Conservation (phyloP, 2,888 invertebrate species). For the Rhogogaster chlorosoma region DNA sequence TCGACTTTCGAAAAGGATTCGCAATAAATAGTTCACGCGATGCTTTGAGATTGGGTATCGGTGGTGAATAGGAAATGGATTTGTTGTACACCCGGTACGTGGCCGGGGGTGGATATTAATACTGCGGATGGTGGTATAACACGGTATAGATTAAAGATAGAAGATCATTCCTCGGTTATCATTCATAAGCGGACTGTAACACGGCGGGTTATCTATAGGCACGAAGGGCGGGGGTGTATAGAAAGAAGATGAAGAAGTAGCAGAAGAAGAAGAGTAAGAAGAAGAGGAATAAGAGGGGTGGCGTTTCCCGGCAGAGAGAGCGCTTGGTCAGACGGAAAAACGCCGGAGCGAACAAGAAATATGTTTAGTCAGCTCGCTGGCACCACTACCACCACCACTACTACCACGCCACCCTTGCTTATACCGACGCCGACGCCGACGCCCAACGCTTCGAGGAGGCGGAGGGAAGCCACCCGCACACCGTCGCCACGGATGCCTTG, state of each 20-base stretch:
- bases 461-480: neutral
- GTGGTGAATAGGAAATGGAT: neutral
- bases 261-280: neutral
- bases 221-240: neutral
- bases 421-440: neutral
- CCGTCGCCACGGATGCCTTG: conserved; percentile 23
- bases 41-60: too few species aligned
- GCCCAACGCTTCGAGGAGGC: neutral
- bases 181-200: conserved; percentile 49
- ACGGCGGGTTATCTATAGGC: conserved; percentile 21
- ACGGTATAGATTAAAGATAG: conserved; percentile 48
- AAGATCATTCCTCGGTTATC: conserved; percentile 51
- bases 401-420: neutral
- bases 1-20: too few species aligned
- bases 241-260: neutral
- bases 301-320: conserved; percentile 37
- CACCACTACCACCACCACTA: conserved; percentile 20
- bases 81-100: conserved; percentile 18
- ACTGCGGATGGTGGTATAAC: conserved; percentile 26
- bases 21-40: too few species aligned
- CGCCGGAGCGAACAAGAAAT: conserved; percentile 52
- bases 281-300: neutral
- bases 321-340: conserved; percentile 51
- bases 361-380: conserved; percentile 50
- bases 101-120: conserved; percentile 28